These are phyloP conservation scores for Pantala flavescens DNA, from an alignment of 1,140 invertebrate genomes.

Conservation along the genomic window DNA sequence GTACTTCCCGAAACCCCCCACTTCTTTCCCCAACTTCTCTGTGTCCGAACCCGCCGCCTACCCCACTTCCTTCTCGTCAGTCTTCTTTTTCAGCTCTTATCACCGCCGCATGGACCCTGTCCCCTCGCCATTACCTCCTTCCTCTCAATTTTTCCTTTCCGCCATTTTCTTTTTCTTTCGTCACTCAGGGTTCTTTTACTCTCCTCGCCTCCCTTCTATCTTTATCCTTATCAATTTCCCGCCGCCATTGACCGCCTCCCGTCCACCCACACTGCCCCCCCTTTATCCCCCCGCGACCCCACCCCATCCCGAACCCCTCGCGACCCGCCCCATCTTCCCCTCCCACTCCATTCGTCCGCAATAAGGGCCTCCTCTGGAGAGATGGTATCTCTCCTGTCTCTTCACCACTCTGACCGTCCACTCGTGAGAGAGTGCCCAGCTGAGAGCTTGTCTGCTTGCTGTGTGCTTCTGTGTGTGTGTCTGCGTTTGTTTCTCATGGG, in stretches of 20 bases:
- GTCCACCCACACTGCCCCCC: background rate
- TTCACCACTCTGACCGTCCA: background rate
- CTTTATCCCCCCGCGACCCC: background rate
- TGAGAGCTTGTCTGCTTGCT: background rate
- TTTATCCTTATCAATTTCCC: background rate
- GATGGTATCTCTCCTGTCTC: constrained; percentile 8
- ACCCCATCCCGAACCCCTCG: background rate
- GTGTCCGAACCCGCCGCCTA: background rate
- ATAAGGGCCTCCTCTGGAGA: background rate
- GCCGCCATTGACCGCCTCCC: background rate
- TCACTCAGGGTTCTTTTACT: background rate
- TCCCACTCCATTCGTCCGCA: background rate
- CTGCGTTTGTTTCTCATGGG: background rate
- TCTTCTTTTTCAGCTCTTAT: background rate
- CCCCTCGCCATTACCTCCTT: background rate
- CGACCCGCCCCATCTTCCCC: background rate
- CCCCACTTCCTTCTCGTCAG: background rate
- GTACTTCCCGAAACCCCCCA: background rate
- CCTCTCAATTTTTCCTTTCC: background rate
- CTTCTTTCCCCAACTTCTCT: background rate
- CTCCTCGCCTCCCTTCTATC: background rate
- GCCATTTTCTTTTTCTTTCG: background rate
- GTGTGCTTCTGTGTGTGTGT: background rate
- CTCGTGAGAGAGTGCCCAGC: constrained; percentile 5
- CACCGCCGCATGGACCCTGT: background rate